phyloP scores from a whole-genome alignment of 2,113 vertebrate genomes.

The Mormyrus lacerda region DNA sequence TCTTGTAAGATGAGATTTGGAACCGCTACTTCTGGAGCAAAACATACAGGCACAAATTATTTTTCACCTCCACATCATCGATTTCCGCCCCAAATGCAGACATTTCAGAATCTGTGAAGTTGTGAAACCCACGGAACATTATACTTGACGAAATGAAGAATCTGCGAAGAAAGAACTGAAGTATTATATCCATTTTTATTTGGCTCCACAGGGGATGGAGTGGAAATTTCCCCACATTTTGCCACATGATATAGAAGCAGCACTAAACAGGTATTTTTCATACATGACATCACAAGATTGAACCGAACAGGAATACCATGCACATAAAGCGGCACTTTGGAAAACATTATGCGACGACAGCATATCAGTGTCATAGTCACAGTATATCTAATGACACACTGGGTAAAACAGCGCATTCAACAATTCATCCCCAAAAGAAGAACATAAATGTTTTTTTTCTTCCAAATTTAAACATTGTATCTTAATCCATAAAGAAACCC shows the following conservation, averaged over 20 bases:
- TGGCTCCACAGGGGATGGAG: background rate
- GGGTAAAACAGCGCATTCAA: slow-evolving; percentile 17
- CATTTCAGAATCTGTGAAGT: background rate
- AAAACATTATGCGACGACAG: slow-evolving; percentile 8
- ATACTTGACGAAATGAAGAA: background rate
- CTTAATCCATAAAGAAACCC: slow-evolving; percentile 2
- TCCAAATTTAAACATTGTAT: background rate
- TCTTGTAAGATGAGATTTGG: background rate
- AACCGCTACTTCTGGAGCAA: background rate
- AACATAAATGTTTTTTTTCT: background rate
- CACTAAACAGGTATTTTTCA: slow-evolving; percentile 25
- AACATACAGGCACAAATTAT: background rate
- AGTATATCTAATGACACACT: slow-evolving; percentile 11
- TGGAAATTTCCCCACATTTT: background rate
- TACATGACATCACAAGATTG: slow-evolving; percentile 28
- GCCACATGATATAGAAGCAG: slow-evolving; percentile 13
- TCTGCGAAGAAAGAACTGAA: background rate
- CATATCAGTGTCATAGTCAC: slow-evolving; percentile 12
- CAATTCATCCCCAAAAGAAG: background rate
- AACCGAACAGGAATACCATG: slow-evolving; percentile 24
- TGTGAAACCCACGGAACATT: background rate
- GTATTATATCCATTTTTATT: slow-evolving; percentile 21
- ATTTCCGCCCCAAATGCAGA: background rate
- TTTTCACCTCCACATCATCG: background rate
- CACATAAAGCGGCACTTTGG: slow-evolving; percentile 24